Base-by-base conservation (phyloP, 2,113 vertebrate species). In the Leptocoma aspasia region DNA sequence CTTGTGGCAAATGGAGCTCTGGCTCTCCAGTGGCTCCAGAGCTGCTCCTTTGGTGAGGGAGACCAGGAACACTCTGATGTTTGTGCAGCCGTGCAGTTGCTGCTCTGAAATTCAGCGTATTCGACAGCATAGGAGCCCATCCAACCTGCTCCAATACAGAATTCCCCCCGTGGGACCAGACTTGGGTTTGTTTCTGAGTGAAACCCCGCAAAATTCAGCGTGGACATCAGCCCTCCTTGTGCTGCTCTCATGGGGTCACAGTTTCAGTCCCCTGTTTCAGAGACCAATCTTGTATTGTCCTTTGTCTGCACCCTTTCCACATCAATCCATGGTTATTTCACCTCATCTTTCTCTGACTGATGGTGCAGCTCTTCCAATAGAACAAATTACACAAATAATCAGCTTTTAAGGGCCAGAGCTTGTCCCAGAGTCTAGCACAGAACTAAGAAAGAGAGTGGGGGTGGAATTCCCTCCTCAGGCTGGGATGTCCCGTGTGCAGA, bases 201-300 rank as follows among this genome's bases (percentile, higher is more conserved):
- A 70, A 66, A 17, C 5, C 5, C 30, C 5, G 0, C 20, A 4
- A 26, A 53, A 73, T 3, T 13, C 9, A 26, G 14, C 2, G 13
- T 54, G 47, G 35, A 13, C 26, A 11, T 30, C 33, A 49, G 9
- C 26, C 60, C 19, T 63, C 9, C 12, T 2, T 11, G 41, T 8
- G 7, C 37, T 73, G 31, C 37, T 10, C 7, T 27, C 11, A 3
- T 1, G 26, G n/a, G 28, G 19, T 28, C 12, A 4, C 9, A 31
- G 13, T 3, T 13, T 24, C 45, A 21, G 6, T 1, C 31, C 19
- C 35, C 27, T n/a, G 0, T 30, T 44, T 45, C 23, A 21, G 39
- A 79, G 5, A 35, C 4, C 4, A 11, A 2, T 6, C 39, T 26
- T 63, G 15, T 9, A 3, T 2, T 19, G 23, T 12, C n/a, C 11